Evolutionary conservation across 2,888 invertebrate genomes (phyloP), one percentile per base, ranked within the genome.

Genomic region (Gibbula magus): DNA sequence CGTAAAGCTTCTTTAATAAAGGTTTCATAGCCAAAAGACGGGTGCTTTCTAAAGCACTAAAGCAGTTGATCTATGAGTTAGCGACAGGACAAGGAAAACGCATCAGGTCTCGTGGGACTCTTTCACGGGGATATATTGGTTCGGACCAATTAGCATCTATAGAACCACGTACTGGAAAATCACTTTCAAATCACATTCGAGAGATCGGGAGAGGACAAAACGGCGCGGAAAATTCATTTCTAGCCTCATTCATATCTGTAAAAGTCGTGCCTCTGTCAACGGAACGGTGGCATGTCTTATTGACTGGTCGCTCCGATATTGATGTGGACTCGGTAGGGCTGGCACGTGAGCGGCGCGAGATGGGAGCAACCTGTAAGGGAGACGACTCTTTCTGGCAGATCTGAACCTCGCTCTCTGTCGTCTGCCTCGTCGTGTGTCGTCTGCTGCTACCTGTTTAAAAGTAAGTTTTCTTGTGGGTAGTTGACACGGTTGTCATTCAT

Each of bases 141-240:
- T 61, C 61, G 61, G 61, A 25, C 61, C 61, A 61, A 61, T 61
- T 61, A 61, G 61, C 61, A 61, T 61, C 61, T 61, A 61, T 61
- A 61, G 61, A 61, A 61, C 29, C 61, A 61, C 61, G 4, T 29
- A 25, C 29, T 61, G 61, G 61, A 61, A 61, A 61, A 61, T 61
- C 61, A 61, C 61, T 61, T 61, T 25, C 61, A 61, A 61, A 61
- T 61, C 61, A 61, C 29, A 61, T 61, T 61, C 61, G 61, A 61
- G 61, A 61, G 25, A 61, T 61, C 61, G 61, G 22, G 29, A 18
- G 61, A 18, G 61, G 61, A 61, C 61, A 61, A 61, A 61, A 61
- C 61, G 29, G 61, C 61, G 61, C 61, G 61, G 61, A 61, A 61
- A 61, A 61, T 61, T 61, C 61, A 61, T 61, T 61, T 61, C 61